Percentiles rank a stretch among this genome's conserved stretches.
These are phyloP conservation scores for Ceryle rudis DNA, from an alignment of 2,797 vertebrate genomes.

Conservation along the genomic window DNA sequence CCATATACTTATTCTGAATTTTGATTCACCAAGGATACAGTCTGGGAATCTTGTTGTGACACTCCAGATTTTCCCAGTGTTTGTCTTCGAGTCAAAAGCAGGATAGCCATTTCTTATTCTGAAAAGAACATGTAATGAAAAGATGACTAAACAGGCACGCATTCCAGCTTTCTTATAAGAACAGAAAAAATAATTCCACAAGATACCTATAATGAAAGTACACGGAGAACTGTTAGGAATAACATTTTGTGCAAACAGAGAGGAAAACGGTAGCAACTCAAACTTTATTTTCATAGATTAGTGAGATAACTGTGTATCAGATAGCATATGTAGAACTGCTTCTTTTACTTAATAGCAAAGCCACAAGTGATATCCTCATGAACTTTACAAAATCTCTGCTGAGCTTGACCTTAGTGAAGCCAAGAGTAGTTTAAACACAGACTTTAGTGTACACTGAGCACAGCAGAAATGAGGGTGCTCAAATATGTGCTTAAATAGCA, in stretches of 20 bases:
- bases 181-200: not conserved
- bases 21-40: conserved; percentile 43
- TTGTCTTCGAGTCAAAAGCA: conserved; percentile 61
- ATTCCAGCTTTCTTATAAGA: not conserved
- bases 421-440: not conserved
- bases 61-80: conserved; percentile 75
- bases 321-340: not conserved
- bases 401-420: not conserved
- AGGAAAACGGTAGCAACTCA: not conserved
- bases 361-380: not conserved
- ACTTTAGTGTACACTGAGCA: not conserved
- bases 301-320: not conserved
- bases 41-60: conserved; percentile 43
- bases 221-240: not conserved
- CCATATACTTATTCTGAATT: conserved; percentile 56
- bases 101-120: conserved; percentile 68
- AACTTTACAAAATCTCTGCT: not conserved
- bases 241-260: not conserved
- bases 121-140: not conserved
- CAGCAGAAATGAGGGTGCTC: not conserved
- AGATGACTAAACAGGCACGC: not conserved
- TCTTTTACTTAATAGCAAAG: not conserved
- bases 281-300: not conserved
- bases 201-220: not conserved
- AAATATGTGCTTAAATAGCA: not conserved